These are phyloP conservation scores for Mechanitis mazaeus DNA, from an alignment of 2,888 invertebrate genomes.

Conservation along the genomic window DNA sequence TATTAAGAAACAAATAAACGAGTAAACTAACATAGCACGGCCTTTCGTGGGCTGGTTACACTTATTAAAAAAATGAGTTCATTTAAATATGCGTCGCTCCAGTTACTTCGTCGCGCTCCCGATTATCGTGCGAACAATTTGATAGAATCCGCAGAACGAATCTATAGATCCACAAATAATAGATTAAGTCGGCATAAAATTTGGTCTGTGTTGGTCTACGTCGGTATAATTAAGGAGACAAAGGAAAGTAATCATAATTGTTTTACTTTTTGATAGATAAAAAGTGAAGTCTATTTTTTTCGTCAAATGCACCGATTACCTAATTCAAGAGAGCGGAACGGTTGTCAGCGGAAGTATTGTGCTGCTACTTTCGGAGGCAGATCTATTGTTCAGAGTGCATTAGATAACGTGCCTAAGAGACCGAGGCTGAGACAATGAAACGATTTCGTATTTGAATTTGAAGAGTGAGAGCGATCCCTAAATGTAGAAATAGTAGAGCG, in stretches of 20 bases:
- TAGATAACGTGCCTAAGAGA: slow-evolving; percentile 67
- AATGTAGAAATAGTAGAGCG: slow-evolving; percentile 28
- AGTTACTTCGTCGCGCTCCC: slow-evolving; percentile 65
- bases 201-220: slow-evolving; percentile 55
- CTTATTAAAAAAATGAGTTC: slow-evolving; percentile 51
- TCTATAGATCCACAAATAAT: slow-evolving; percentile 49
- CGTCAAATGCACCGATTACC: slow-evolving; percentile 72
- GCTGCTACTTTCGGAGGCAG: slow-evolving; percentile 47
- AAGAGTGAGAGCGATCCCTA: slow-evolving; percentile 56
- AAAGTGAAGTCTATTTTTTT: slow-evolving; percentile 64
- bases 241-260: slow-evolving; percentile 18
- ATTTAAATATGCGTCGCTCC: slow-evolving; percentile 68
- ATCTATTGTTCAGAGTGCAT: slow-evolving; percentile 61
- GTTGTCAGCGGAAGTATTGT: slow-evolving; percentile 64
- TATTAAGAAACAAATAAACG: slow-evolving; percentile 37
- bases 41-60: slow-evolving; percentile 37
- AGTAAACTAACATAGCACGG: slow-evolving; percentile 44
- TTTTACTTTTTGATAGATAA: slow-evolving; percentile 47
- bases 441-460: slow-evolving; percentile 51
- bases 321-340: slow-evolving; percentile 74
- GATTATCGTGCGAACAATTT: slow-evolving; percentile 69
- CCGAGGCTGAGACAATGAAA: slow-evolving; percentile 59
- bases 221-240: slow-evolving; percentile 57
- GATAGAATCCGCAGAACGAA: slow-evolving; percentile 52
- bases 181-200: slow-evolving; percentile 54